phyloP scores from a whole-genome alignment of 1,140 invertebrate genomes.

The Papilio helenus region DNA sequence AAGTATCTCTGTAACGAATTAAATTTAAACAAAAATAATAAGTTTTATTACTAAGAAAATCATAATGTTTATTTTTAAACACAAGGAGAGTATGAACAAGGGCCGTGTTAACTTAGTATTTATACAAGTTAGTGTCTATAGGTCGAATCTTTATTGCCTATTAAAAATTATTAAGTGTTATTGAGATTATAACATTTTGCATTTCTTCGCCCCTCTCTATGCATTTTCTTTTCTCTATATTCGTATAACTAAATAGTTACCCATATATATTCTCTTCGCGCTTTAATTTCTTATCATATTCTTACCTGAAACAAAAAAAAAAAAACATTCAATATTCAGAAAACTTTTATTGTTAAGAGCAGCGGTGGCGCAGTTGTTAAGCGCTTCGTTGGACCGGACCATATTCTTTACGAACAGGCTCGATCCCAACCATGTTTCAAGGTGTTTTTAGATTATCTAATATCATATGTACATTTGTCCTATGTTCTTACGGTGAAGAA shows the following conservation, averaged over 20 bases:
- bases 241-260: background rate
- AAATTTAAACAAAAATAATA: background rate
- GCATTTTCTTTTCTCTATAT: too few relatives aligned
- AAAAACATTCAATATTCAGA: too few relatives aligned
- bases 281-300: slow-evolving; percentile 31
- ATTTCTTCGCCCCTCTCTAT: too few relatives aligned
- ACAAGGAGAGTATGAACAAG: background rate
- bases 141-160: background rate
- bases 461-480: too few relatives aligned
- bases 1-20: background rate
- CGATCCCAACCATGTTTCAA: too few relatives aligned
- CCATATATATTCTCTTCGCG: background rate
- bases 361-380: too few relatives aligned
- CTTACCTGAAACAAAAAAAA: slow-evolving; percentile 49
- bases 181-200: background rate
- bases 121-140: background rate
- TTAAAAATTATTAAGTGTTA: background rate
- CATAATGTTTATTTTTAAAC: background rate
- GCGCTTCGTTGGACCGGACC: too few relatives aligned
- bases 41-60: background rate
- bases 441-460: too few relatives aligned
- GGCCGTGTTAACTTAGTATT: background rate
- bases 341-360: too few relatives aligned
- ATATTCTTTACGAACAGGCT: too few relatives aligned
- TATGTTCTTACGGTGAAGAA: too few relatives aligned